Evolutionary conservation across 2,888 invertebrate species (phyloP), one percentile per base, ranked within the genome.

Genomic region (Yponomeuta sedellus): DNA sequence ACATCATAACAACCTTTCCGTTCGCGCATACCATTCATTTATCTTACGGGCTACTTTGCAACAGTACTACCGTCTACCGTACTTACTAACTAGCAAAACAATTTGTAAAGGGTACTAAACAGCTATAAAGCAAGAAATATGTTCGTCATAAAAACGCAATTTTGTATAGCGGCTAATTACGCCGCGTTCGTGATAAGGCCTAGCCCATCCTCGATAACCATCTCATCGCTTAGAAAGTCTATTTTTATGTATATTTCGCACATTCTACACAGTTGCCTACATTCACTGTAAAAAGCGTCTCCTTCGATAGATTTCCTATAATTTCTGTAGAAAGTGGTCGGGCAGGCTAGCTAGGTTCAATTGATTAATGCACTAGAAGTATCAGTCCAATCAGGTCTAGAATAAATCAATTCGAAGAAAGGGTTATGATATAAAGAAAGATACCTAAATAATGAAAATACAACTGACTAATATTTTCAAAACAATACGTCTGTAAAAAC

Each of bases 281-380:
- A 16, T 52, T 52, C 44, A 5, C 77, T 74, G 75, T 76, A 74
- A 77, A 78, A 76, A 77, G 76, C 73, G 74, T 73, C 77, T 78
- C 75, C 80, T 78, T 80, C 74, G n/a, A 61, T 25, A 75, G 81
- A 83, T 80, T 87, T 88, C 88, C 85, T 88, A 88, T 88, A 81
- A 77, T 74, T 74, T 74, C 74, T 74, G 69, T 83, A 86, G 88
- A 88, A 88, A 88, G 88, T 86, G 79, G 82, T 79, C 62, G 59
- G 58, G 22, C 68, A 61, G 58, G 22, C 68, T 34, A 34, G 28
- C 20, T 11, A 8, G 8, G 44, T 16, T 3, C 16, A 1, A 3
- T 52, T 16, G 44, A 52, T 52, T 16, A 52, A 52, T 5, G 16
- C 44, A 52, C 16, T 16, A 52, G 44, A 52, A 52, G 44, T 2